Percentiles rank a stretch among this genome's conserved stretches.
Conservation (phyloP, 2,888 invertebrate species). For the Acrobeloides nanus region DNA sequence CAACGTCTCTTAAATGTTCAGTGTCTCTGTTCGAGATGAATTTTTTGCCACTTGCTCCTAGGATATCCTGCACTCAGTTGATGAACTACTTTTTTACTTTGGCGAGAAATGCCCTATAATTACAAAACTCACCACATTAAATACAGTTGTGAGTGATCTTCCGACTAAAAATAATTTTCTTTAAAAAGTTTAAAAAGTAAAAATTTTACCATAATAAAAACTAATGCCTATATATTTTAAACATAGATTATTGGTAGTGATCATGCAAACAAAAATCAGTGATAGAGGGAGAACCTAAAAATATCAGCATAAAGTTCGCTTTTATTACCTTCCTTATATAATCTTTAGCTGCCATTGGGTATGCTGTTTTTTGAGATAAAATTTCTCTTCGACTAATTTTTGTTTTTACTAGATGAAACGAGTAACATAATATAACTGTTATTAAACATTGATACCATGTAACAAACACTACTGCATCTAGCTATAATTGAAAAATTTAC, state of each 20-base stretch:
- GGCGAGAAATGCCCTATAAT: no score
- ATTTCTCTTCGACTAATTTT: conserved; percentile 65
- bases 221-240: conserved; percentile 91
- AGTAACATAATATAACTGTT: conserved; percentile 62
- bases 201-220: conserved; percentile 96
- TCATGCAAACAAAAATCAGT: conserved; percentile 89
- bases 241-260: conserved; percentile 90
- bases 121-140: conserved; percentile 73
- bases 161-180: no score
- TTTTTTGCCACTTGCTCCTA: no score
- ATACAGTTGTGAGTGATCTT: conserved; percentile 89
- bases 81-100: no score
- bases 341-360: conserved; percentile 71
- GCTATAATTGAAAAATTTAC: conserved; percentile 43
- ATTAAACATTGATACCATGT: conserved; percentile 94
- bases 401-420: conserved; percentile 60
- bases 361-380: conserved; percentile 61
- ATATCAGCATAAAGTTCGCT: no score
- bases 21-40: no score
- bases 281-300: conserved; percentile 79
- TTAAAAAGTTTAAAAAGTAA: no score
- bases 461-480: conserved; percentile 90
- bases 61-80: no score
- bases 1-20: no score
- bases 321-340: no score